These are phyloP conservation scores for Drosophila kambysellisi DNA, from an alignment of 2,888 invertebrate genomes.

Conservation along the genomic window DNA sequence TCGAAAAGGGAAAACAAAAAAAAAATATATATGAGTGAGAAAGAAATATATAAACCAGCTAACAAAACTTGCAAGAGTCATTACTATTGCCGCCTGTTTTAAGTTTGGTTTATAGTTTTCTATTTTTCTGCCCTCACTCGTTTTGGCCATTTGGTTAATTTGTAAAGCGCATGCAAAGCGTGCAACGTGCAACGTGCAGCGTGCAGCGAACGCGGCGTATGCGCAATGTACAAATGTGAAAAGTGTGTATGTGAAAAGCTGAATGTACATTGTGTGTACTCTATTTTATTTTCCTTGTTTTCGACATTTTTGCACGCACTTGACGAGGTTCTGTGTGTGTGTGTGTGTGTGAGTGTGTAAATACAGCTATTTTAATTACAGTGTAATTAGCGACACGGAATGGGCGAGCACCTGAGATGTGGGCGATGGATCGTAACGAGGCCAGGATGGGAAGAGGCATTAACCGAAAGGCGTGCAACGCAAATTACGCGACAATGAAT, in stretches of 20 bases:
- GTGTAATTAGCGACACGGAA: conserved; percentile 80
- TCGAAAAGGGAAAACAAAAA: conserved; percentile 14
- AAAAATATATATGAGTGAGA: conserved; percentile 5
- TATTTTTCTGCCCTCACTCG: conserved; percentile 1
- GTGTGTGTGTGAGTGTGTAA: conserved; percentile 56
- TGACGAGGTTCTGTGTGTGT: conserved; percentile 3
- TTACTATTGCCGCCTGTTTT: conserved; percentile 49
- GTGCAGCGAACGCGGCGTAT: neutral
- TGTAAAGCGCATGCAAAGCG: conserved; percentile 71
- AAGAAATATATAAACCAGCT: conserved; percentile 9
- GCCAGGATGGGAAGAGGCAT: conserved; percentile 16
- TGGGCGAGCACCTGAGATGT: conserved; percentile 52
- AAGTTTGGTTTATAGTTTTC: conserved; percentile 27
- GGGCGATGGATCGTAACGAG: conserved; percentile 22
- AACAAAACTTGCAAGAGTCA: conserved; percentile 37
- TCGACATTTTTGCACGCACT: conserved; percentile 76
- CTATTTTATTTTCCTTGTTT: conserved; percentile 37
- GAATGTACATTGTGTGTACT: conserved; percentile 40
- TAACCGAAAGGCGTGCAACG: conserved; percentile 55
- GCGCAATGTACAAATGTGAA: conserved; percentile 37
- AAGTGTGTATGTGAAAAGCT: conserved; percentile 15
- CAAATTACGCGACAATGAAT: conserved; percentile 78
- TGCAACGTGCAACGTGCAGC: conserved; percentile 21
- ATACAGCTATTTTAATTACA: conserved; percentile 81
- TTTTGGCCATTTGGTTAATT: conserved; percentile 66